These are phyloP conservation scores for Xylophagus ater DNA, from an alignment of 2,888 invertebrate species.

Conservation along the genomic window DNA sequence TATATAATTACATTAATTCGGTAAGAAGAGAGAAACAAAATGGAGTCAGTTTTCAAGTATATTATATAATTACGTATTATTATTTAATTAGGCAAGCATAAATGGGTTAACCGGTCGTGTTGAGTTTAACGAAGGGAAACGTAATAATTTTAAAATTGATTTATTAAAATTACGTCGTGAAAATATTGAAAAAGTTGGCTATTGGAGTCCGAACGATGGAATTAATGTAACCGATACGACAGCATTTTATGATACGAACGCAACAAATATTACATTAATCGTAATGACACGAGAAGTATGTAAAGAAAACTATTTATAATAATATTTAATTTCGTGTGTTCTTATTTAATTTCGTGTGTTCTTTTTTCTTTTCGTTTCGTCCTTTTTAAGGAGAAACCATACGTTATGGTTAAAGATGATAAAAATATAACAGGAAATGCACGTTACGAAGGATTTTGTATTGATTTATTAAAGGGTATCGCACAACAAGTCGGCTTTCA, in stretches of 20 bases:
- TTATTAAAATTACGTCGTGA: constrained; percentile 70
- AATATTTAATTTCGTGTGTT: background rate
- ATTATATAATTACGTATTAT: background rate
- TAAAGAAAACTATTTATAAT: too few relatives aligned
- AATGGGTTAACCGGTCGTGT: constrained; percentile 82
- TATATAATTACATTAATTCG: constrained; percentile 64
- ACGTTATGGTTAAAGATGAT: constrained; percentile 81
- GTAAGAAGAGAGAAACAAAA: constrained; percentile 40
- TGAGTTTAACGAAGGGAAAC: constrained; percentile 72
- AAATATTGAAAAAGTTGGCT: constrained; percentile 67
- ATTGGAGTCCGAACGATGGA: constrained; percentile 64
- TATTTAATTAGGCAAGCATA: constrained; percentile 52
- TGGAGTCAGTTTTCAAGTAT: background rate
- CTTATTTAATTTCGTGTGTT: background rate
- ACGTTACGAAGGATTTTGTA: constrained; percentile 83
- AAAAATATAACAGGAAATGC: constrained; percentile 79
- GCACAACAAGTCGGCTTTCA: constrained; percentile 62
- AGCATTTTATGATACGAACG: constrained; percentile 72
- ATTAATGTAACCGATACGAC: constrained; percentile 74
- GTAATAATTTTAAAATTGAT: constrained; percentile 76
- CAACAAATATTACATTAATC: constrained; percentile 74
- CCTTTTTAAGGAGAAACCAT: constrained; percentile 65
- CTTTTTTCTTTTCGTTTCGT: background rate
- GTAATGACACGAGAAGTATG: constrained; percentile 83
- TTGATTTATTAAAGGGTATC: constrained; percentile 74